A percentile compares a stretch with the other conserved stretches of the same genome.
Conservation (phyloP, 2,888 invertebrate species). For the Lampropteryx suffumata region DNA sequence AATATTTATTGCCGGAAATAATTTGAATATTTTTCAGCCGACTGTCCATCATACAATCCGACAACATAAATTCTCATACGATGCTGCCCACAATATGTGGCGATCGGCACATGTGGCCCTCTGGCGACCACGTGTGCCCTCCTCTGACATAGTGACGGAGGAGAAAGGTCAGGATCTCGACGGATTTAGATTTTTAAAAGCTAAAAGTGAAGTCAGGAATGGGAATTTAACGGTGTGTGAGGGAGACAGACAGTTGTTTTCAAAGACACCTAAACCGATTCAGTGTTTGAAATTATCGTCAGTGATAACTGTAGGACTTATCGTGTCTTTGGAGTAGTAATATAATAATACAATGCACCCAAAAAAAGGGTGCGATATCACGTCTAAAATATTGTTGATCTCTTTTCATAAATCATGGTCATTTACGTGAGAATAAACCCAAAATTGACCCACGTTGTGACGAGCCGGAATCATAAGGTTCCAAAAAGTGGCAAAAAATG, state of each 20-base stretch:
- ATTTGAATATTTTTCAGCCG: conserved; percentile 8
- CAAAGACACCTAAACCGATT: too few relatives aligned
- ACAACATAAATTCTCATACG: conserved; percentile 52
- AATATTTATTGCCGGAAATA: too few relatives aligned
- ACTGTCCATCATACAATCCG: conserved; percentile 44
- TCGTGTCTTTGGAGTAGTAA: background rate
- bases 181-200: conserved; percentile 10
- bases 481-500: conserved; percentile 40
- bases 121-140: conserved; percentile 41
- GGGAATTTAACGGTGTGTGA: too few relatives aligned
- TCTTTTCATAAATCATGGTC: conserved; percentile 49
- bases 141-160: conserved; percentile 15
- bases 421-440: conserved; percentile 48
- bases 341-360: too few relatives aligned
- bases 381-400: conserved; percentile 38
- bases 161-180: conserved; percentile 34
- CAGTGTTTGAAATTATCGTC: too few relatives aligned
- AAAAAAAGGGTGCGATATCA: conserved; percentile 46
- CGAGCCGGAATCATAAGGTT: conserved; percentile 40
- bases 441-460: conserved; percentile 54
- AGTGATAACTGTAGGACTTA: too few relatives aligned
- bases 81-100: conserved; percentile 43
- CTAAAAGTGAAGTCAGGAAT: conserved; percentile 13
- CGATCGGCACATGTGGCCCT: conserved; percentile 37
- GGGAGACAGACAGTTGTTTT: too few relatives aligned